A percentile compares a stretch with the other conserved stretches of the same genome.
These are phyloP conservation scores for Scylla paramamosain DNA, from an alignment of 1,140 invertebrate species.

Conservation along the genomic window DNA sequence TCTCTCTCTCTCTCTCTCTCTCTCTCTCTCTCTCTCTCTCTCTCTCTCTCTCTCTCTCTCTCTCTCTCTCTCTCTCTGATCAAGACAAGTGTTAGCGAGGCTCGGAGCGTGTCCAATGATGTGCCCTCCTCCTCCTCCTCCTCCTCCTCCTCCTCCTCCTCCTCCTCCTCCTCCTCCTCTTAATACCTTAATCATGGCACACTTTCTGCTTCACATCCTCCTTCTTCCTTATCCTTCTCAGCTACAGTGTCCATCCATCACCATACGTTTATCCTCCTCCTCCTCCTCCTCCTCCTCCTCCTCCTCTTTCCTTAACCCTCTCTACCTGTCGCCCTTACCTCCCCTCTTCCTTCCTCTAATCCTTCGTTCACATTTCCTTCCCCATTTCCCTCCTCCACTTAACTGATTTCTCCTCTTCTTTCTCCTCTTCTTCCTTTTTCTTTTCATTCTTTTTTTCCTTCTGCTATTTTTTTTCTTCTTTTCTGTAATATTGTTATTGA, in stretches of 20 bases:
- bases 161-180: slow-evolving; percentile 32
- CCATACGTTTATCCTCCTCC: background rate
- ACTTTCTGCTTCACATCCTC: background rate
- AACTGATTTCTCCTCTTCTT: background rate
- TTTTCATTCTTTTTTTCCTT: too few species aligned
- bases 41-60: background rate
- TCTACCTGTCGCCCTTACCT: background rate
- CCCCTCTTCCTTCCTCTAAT: background rate
- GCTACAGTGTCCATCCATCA: too few species aligned
- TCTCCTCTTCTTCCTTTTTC: too few species aligned
- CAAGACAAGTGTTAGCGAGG: too few species aligned
- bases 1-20: slow-evolving; percentile 41
- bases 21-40: slow-evolving; percentile 41
- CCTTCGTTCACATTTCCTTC: too few species aligned
- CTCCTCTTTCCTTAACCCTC: background rate
- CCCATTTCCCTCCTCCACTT: background rate
- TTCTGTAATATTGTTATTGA: too few species aligned
- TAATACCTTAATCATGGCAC: background rate
- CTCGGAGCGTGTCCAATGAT: background rate
- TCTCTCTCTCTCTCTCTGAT: too few species aligned
- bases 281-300: background rate
- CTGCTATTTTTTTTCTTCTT: too few species aligned
- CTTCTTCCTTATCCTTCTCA: background rate
- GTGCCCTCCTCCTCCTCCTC: background rate
- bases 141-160: slow-evolving; percentile 32